These are phyloP conservation scores for Pentamera pediparva DNA, from an alignment of 53 echinoderm and acorn worm species.

Conservation along the genomic window DNA sequence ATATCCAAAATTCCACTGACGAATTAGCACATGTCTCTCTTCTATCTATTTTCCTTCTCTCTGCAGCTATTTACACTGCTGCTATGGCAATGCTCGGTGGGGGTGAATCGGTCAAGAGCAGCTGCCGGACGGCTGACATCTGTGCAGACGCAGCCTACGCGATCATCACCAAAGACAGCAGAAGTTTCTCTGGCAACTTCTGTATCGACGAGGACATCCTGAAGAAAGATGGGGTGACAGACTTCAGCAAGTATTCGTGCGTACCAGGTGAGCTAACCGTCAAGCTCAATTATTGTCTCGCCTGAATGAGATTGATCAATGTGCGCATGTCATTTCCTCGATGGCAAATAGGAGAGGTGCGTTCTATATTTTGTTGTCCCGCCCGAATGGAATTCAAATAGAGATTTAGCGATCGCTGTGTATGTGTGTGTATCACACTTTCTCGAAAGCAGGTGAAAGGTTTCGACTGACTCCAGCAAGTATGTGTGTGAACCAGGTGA, in stretches of 20 bases:
- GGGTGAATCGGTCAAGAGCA: constrained; percentile 38
- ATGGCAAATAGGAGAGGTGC: not conserved
- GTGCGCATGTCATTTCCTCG: too few relatives aligned
- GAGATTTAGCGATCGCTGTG: too few relatives aligned
- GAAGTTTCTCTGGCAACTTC: constrained; percentile 80
- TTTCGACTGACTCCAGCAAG: too few relatives aligned
- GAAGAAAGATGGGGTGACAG: constrained; percentile 58
- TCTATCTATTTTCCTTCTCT: not conserved
- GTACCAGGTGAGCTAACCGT: constrained; percentile 50
- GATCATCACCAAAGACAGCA: constrained; percentile 80
- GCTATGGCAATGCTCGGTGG: constrained; percentile 92
- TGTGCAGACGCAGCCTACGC: constrained; percentile 81
- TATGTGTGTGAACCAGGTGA: too few relatives aligned
- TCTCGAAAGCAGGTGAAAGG: too few relatives aligned
- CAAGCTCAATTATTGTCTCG: not conserved
- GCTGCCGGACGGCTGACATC: constrained; percentile 71
- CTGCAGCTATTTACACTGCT: constrained; percentile 85
- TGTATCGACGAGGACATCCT: constrained; percentile 78
- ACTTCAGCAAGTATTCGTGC: constrained; percentile 76
- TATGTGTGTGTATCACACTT: too few relatives aligned
- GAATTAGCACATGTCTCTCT: not conserved
- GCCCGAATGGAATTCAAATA: not conserved
- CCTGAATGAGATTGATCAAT: not conserved
- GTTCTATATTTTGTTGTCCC: not conserved
- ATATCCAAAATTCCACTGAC: not conserved